These are phyloP conservation scores for Hyalella azteca DNA, from an alignment of 2,888 invertebrate species.

Conservation along the genomic window DNA sequence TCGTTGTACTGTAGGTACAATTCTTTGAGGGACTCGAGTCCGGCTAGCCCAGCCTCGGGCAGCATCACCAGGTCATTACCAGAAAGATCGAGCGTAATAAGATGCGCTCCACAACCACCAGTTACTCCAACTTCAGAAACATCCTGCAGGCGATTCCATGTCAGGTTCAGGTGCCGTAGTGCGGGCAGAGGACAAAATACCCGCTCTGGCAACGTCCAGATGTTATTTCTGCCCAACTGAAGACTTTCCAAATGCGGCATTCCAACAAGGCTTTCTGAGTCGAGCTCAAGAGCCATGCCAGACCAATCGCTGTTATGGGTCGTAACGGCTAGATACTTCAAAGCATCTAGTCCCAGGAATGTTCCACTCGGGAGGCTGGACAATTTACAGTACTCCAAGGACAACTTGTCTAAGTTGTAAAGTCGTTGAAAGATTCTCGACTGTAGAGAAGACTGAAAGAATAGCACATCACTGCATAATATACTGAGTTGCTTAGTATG, in stretches of 20 bases:
- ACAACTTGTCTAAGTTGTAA: slow-evolving; percentile 46
- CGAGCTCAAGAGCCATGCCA: slow-evolving; percentile 78
- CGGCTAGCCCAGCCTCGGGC: slow-evolving; percentile 75
- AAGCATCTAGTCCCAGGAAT: slow-evolving; percentile 78
- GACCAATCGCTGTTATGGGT: slow-evolving; percentile 86
- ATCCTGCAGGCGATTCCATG: slow-evolving; percentile 78
- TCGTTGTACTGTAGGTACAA: slow-evolving; percentile 62
- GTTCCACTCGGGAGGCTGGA: slow-evolving; percentile 68
- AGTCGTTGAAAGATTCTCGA: slow-evolving; percentile 62
- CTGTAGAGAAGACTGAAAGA: slow-evolving; percentile 73
- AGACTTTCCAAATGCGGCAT: slow-evolving; percentile 73
- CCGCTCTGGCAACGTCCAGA: slow-evolving; percentile 79
- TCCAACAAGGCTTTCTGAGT: slow-evolving; percentile 71
- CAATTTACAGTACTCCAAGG: slow-evolving; percentile 54
- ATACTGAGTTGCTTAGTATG: slow-evolving; percentile 76
- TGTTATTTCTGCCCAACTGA: slow-evolving; percentile 81
- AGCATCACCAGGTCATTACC: slow-evolving; percentile 79
- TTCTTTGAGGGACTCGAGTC: slow-evolving; percentile 61
- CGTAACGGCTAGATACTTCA: slow-evolving; percentile 79
- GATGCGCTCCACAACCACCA: slow-evolving; percentile 51
- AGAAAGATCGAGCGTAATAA: slow-evolving; percentile 57
- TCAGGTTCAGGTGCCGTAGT: slow-evolving; percentile 78
- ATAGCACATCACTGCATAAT: slow-evolving; percentile 79
- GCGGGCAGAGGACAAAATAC: slow-evolving; percentile 77
- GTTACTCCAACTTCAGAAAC: slow-evolving; percentile 71